phyloP scores from a whole-genome alignment of 2,888 invertebrate genomes.

The Tromatobia lineatoria region DNA sequence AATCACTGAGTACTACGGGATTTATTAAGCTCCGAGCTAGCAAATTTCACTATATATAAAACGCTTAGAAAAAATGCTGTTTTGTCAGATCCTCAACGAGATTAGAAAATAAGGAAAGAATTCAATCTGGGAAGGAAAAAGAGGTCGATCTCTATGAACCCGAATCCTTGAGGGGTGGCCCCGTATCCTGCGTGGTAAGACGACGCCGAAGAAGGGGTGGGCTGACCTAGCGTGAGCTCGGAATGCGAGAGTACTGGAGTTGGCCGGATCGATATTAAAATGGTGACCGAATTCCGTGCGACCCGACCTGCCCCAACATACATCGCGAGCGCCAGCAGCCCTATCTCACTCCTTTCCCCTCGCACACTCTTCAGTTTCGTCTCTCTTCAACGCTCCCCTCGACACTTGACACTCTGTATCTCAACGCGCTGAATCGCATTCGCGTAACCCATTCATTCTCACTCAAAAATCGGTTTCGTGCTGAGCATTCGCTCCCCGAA shows the following conservation, averaged over 20 bases:
- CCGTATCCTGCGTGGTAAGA: conserved; percentile 4
- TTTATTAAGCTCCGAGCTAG: background rate
- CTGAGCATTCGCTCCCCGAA: background rate
- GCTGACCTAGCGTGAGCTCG: conserved; percentile 62
- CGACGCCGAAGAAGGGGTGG: background rate
- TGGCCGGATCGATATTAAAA: conserved; percentile 84
- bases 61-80: background rate
- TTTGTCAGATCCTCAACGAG: background rate
- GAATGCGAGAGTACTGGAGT: conserved; percentile 57
- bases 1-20: background rate
- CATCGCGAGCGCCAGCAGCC: conserved; percentile 45
- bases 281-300: conserved; percentile 85
- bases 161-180: background rate
- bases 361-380: conserved; percentile 40
- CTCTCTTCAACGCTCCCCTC: conserved; percentile 34
- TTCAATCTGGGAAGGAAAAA: too few species aligned
- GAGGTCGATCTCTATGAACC: too few species aligned
- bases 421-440: conserved; percentile 19
- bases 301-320: conserved; percentile 83
- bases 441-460: conserved; percentile 3
- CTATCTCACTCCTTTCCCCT: conserved; percentile 10
- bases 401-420: background rate
- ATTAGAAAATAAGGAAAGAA: background rate
- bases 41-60: background rate
- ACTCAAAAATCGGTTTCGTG: conserved; percentile 1